A percentile compares a stretch with the other conserved stretches of the same genome.
These are phyloP conservation scores for Oasisia sp. DNA, from an alignment of 2,888 invertebrate species.

Conservation along the genomic window DNA sequence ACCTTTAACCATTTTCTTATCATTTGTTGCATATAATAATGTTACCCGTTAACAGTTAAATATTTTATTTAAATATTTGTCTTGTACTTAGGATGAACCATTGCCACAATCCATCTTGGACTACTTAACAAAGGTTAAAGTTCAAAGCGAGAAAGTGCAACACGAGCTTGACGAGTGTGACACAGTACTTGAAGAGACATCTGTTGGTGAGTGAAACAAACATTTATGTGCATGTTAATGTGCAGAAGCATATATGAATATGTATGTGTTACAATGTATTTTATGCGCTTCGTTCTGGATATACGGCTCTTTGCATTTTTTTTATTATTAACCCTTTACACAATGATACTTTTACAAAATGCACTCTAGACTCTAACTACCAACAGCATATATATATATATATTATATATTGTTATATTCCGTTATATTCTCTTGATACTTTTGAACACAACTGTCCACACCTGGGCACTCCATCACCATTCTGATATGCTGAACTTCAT, in stretches of 20 bases:
- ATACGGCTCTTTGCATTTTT: too few relatives aligned
- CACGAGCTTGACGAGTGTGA: background rate
- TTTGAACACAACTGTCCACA: too few relatives aligned
- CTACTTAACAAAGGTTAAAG: background rate
- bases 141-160: constrained; percentile 1
- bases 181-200: background rate
- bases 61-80: background rate
- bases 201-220: background rate
- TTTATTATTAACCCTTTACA: too few relatives aligned
- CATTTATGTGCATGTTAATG: background rate
- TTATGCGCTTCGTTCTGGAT: too few relatives aligned
- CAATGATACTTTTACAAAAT: too few relatives aligned
- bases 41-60: background rate
- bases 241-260: background rate
- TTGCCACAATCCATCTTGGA: background rate
- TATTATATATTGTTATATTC: too few relatives aligned
- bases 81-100: background rate
- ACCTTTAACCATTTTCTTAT: background rate
- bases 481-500: too few relatives aligned
- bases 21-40: background rate
- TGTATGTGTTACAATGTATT: too few relatives aligned
- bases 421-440: background rate
- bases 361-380: too few relatives aligned
- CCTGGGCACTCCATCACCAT: too few relatives aligned
- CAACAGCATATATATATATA: too few relatives aligned